These are phyloP conservation scores for Peucedramus taeniatus DNA, from an alignment of 2,113 vertebrate species.

Conservation along the genomic window DNA sequence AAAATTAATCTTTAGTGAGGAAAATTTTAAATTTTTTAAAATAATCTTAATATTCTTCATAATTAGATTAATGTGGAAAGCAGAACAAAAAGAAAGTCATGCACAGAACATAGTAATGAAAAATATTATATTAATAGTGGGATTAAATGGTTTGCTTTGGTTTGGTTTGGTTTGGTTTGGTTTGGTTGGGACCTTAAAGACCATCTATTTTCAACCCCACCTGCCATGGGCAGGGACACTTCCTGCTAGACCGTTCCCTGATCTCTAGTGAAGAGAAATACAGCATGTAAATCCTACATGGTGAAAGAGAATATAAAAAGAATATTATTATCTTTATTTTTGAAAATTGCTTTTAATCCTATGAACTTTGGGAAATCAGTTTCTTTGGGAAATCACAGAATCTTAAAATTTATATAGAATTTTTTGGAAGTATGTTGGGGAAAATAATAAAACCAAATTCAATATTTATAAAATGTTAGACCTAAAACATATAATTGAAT, in stretches of 20 bases:
- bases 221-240: not conserved
- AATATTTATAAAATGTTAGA: not conserved
- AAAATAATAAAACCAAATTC: not conserved
- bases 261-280: not conserved
- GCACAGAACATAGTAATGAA: not conserved
- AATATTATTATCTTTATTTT: not conserved
- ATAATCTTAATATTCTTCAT: not conserved
- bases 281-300: rapidly evolving
- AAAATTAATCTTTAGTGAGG: not conserved
- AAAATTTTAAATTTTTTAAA: not conserved
- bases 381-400: not conserved
- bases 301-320: not conserved
- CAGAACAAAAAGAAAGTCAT: not conserved
- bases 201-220: not conserved
- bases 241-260: not conserved
- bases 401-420: not conserved
- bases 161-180: not conserved
- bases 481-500: not conserved
- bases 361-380: not conserved
- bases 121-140: not conserved
- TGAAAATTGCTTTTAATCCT: not conserved
- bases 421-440: not conserved
- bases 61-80: not conserved
- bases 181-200: not conserved
- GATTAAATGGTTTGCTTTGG: not conserved